Evolutionary conservation across 2,797 vertebrate genomes (phyloP), one percentile per base, ranked within the genome.

Genomic region (Novumbra hubbsi): DNA sequence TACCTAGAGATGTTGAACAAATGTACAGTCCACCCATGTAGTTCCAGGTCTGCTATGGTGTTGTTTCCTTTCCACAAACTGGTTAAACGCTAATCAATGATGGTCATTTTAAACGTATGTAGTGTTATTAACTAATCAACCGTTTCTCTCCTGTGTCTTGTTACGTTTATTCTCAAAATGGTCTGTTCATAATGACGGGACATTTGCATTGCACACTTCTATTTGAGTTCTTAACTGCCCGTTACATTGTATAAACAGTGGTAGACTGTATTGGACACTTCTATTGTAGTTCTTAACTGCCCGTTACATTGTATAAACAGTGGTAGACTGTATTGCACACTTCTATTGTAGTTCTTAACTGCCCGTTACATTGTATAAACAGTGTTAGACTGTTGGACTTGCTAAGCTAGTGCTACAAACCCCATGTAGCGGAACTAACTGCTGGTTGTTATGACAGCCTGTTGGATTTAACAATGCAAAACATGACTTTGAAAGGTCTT

Each of bases 1-100:
- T 92, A 90, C 92, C 89, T 94, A 94, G 95, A 94, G 95, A 94
- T 87, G 91, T 83, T 70, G 89, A 94, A 93, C 92, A 94, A 94
- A 92, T 98, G 96, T 98, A 96, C 95, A 97, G 96, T 96, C 94
- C 93, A 92, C 90, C 91, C 88, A 90, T 92, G 91, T 88, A 89
- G 85, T 48, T 82, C 80, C 84, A 89, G 86, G 50, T 82, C 81
- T 84, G 76, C 77, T 68, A 24, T 88, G 90, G 86, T 86, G 89
- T 89, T 91, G 89, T 67, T 68, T 90, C 86, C 90, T 91, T 85
- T 92, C 94, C 94, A 90, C 92, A 89, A 85, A 91, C 81, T 84
- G 93, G 92, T 90, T 94, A 93, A 87, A 94, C 92, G 90, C 89
- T 94, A 93, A 94, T 91, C 92, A 92, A 92, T 92, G 89, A 92